Base-by-base conservation (phyloP, 2,113 vertebrate genomes). In the Rhipidura dahli region DNA sequence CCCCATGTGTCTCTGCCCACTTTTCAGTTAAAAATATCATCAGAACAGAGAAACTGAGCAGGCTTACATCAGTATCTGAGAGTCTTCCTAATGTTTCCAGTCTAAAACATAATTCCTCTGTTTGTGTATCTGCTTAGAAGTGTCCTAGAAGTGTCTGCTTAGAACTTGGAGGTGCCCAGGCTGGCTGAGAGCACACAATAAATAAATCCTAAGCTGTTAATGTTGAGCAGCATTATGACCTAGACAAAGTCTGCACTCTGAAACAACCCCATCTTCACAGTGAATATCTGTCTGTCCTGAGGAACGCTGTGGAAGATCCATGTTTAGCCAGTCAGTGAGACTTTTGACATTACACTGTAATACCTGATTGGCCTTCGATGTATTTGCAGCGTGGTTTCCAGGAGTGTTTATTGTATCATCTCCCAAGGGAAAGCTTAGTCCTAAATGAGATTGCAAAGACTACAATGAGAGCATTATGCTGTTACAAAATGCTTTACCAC, bases 381-480 rank as follows among this genome's bases (percentile, higher is more conserved):
- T 79, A 76, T 53, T 91, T 79, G 73, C 66, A 54, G 78, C 28
- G 9, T n/a, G 78, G 27, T 76, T 96, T 89, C 28, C 81, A 50
- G 30, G 28, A 70, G 60, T 80, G 78, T 82, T 95, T 76, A 87
- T 22, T 93, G 57, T 92, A 89, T 64, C 40, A 40, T 61, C 81
- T 95, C 96, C 81, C 84, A 79, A 59, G 84, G 81, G 84, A 89
- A 85, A 91, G 80, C 53, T 91, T 83, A 42, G 83, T 40, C 57
- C 72, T 83, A 76, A 87, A 91, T 79, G 79, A 94, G 69, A 95
- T 61, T 1, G 3, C 49, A 94, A 93, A 76, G 81, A 85, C 78
- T 68, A 65, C 61, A 94, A 79, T 76, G 70, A 85, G 66, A 79
- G 45, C 49, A 76, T 79, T 93, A 87, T 27, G 39, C 50, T 80